Conservation (phyloP, 1,140 invertebrate species). For the Gonatopus flavifemur region DNA sequence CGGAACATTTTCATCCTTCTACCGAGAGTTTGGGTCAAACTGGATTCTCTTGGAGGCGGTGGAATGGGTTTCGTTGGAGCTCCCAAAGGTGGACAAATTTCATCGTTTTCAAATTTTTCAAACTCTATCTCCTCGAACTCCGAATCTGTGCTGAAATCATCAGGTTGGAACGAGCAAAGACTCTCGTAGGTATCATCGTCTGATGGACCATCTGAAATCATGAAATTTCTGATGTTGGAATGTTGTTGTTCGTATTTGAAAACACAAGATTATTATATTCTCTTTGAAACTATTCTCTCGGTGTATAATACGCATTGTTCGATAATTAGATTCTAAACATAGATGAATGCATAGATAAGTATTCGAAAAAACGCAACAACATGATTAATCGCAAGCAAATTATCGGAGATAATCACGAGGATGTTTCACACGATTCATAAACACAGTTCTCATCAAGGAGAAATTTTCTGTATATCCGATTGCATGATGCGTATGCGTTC, state of each 20-base stretch:
- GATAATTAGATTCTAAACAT: too few species aligned
- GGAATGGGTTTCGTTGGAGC: slow-evolving; percentile 46
- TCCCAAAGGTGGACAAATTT: slow-evolving; percentile 14
- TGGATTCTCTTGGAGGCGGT: slow-evolving; percentile 45
- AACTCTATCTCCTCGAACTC: slow-evolving; percentile 27
- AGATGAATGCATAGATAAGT: too few species aligned
- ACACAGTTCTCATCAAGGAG: too few species aligned
- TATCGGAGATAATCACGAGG: too few species aligned
- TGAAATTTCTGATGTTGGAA: slow-evolving; percentile 3
- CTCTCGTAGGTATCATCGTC: slow-evolving; percentile 54
- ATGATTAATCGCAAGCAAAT: background rate
- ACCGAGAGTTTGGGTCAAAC: slow-evolving; percentile 44
- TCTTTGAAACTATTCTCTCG: too few species aligned
- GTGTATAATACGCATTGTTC: too few species aligned
- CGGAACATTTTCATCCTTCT: slow-evolving; percentile 47
- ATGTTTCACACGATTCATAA: too few species aligned
- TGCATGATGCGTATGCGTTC: too few species aligned
- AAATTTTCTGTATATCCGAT: too few species aligned
- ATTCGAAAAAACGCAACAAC: too few species aligned
- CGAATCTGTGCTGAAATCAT: slow-evolving; percentile 41
- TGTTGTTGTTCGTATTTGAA: too few species aligned
- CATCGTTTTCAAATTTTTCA: slow-evolving; percentile 1
- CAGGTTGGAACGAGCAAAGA: slow-evolving; percentile 35
- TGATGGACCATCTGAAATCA: slow-evolving; percentile 46
- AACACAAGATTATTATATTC: too few species aligned